phyloP scores from a whole-genome alignment of 2,888 invertebrate species.

The Seira ritae region DNA sequence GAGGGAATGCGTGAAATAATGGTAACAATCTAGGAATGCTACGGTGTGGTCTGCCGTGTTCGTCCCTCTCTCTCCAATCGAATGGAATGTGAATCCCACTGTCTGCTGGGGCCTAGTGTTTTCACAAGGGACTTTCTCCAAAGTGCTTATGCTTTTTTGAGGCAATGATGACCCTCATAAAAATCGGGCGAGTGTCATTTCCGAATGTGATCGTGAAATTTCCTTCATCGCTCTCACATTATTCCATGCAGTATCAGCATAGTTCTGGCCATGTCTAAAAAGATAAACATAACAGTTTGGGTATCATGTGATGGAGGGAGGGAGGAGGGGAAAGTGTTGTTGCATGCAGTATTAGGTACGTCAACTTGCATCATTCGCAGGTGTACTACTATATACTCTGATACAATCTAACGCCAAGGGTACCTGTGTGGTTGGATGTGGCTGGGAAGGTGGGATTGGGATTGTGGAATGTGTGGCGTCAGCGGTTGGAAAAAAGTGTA shows the following conservation, averaged over 20 bases:
- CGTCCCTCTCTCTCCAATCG: not conserved
- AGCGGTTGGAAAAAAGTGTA: too few species aligned
- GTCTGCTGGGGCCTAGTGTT: not conserved
- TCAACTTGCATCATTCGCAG: too few species aligned
- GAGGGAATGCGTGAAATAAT: constrained; percentile 48
- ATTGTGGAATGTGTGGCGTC: too few species aligned
- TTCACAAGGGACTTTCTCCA: constrained; percentile 15
- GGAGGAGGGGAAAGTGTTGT: too few species aligned
- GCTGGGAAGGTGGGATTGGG: too few species aligned
- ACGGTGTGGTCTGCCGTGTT: too few species aligned
- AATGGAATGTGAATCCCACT: constrained; percentile 21
- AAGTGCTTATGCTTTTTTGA: too few species aligned
- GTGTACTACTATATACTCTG: too few species aligned
- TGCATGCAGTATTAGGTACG: too few species aligned
- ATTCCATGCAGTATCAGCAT: constrained; percentile 44
- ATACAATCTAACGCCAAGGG: too few species aligned
- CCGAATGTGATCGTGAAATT: constrained; percentile 64
- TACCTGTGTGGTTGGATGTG: too few species aligned
- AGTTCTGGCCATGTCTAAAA: constrained; percentile 25
- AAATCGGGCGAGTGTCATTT: constrained; percentile 60
- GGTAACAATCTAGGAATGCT: constrained; percentile 21
- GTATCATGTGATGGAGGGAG: too few species aligned
- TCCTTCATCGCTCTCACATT: constrained; percentile 60
- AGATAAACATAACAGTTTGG: constrained; percentile 50
- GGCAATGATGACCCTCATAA: constrained; percentile 60